Base-by-base conservation (phyloP, 2,888 invertebrate genomes). In the Trachelus stipa region DNA sequence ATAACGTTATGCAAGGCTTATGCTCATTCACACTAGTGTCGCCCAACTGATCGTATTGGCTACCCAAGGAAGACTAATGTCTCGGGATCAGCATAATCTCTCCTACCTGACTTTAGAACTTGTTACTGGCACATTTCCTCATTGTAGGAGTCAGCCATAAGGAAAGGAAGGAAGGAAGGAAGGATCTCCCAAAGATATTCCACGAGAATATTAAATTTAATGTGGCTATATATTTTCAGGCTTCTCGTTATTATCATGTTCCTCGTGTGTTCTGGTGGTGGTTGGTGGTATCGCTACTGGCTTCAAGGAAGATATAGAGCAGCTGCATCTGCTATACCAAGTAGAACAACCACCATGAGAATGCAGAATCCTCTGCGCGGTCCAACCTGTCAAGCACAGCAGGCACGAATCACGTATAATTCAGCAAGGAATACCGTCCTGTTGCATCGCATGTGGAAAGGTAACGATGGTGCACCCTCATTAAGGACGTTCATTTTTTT, bases 241-340 rank as follows among this genome's bases (percentile, higher is more conserved):
- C 90, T 93, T 80, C 88, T 93, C 85, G 91, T 93, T 69, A 92
- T 93, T 83, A 91, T 93, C 83, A 92, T 93, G 90, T 92, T 93
- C 86, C 88, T 93, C 86, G 91, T 93, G 69, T 93, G 93, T 83
- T 93, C 93, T 77, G 93, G 93, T 69, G 93, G 93, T 73, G 92
- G 93, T n/a, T 93, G 93, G 92, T 93, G 93, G 93, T 93, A 93
- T 83, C 90, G 92, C 77, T 92, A 92, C 81, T 92, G 92, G 91
- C 85, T 92, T 35, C 92, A 92, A 84, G 91, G 91, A 35, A 89
- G 92, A 78, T 91, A 91, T 80, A 86, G 90, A 83, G 88, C 90
- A 33, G 88, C 89, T 6, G 85, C 90, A 34, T 88, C 91, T 34
- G 84, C 89, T 30, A 87, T 90, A 81, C 89, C 91, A 68, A 88